Base-by-base conservation (phyloP, 2,797 vertebrate species). In the Tadarida brasiliensis region DNA sequence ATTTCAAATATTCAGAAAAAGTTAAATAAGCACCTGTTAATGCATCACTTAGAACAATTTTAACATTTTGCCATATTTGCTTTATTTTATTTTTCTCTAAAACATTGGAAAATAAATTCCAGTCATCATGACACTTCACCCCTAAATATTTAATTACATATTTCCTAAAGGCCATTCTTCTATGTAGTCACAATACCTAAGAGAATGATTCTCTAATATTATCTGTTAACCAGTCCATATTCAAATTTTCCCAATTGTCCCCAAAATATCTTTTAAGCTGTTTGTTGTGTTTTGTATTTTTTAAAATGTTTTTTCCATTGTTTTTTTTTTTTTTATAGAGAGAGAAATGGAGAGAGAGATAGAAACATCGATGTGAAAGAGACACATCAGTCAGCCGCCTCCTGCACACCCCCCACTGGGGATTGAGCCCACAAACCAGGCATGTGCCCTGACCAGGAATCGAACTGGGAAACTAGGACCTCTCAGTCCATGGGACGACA, bases 51-150 rank as follows among this genome's bases (percentile, higher is more conserved):
- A 83, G 51, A 84, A 4, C 20, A 22, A 0, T 51, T 91, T 89
- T 89, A 71, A 74, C 28, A 49, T 68, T 95, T 93, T 89, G 2
- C 26, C 26, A 35, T 39, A n/a, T 95, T 93, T 96, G 22, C 47
- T 94, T 88, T 85, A 7, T 61, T 22, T 92, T 68, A 61, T 20
- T 88, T 95, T 95, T 73, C 26, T 67, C 17, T 96, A 70, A 90
- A 90, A 74, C 51, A 81, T 85, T 81, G 85, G 28, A 70, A 94
- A 91, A 51, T 87, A 93, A 81, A 16, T 94, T 94, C 54, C 7
- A 93, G 44, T 78, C 5, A 30, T 93, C 14, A 17, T 80, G 84
- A 74, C 26, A n/a, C 49, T 57, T 94, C 9, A 67, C 68, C 35
- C 24, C 35, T 76, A 70, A 82, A 28, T 87, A 83, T 51, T 68